Base-by-base conservation (phyloP, 2,113 vertebrate species). In the Austrofundulus limnaeus region DNA sequence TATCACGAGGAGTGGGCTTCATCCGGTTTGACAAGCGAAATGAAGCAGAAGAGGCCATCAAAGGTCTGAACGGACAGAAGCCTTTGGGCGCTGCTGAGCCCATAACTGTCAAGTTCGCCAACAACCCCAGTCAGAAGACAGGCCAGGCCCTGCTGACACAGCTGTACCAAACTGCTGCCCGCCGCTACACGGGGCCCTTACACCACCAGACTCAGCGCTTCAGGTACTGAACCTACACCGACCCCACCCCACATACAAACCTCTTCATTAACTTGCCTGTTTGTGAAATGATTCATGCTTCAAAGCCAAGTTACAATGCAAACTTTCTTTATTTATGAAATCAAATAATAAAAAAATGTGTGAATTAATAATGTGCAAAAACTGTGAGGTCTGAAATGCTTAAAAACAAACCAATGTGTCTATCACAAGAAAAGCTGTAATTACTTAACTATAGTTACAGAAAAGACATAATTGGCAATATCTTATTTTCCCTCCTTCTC, bases 51-150 rank as follows among this genome's bases (percentile, higher is more conserved):
- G 96, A 98, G 84, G 96, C 96, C 76, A 97, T 98, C 89, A 96
- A 97, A 74, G 96, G 96, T 48, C 91, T 98, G 87, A 97, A 98
- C 0, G 96, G 96, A 56, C 96, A 98, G 90, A 98, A 98, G 72
- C 96, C 95, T 0, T 89, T 97, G 74, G 96, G 96, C 0, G 95
- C 96, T 0, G 90, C 94, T 0, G 96, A 98, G 78, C 96, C 96
- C 87, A 98, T 98, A 90, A 98, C 96, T 2, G 96, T 98, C 86
- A 98, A 98, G 88, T 98, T 98, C 1, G 96, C 96, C 89, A 98
- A 98, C 92, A 97, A 95, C 86, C 96, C 96, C 2, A 97, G 96
- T 71, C 96, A 98, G 93, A 98, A 97, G 89, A 94, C 96, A 0
- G 96, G 95, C 66, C 96, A 97, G 88, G 93, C 95, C 1, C 91